Evolutionary conservation across 2,888 invertebrate species (phyloP).

Genomic region (Frankliniella intonsa): DNA sequence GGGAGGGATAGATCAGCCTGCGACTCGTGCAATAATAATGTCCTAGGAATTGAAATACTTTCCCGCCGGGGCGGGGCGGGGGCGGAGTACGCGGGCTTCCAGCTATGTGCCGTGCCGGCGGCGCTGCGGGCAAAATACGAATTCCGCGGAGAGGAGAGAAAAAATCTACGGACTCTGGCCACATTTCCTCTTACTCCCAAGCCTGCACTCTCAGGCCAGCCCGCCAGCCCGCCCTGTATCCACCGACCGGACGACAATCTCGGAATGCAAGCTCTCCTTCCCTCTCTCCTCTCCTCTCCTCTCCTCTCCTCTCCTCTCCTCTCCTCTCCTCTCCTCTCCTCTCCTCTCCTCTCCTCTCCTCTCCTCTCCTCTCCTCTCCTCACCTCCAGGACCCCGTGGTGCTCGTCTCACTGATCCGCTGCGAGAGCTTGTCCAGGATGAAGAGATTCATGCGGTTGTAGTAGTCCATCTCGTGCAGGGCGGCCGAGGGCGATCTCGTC

Average conservation of each 20-base stretch:
- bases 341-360: too few relatives aligned
- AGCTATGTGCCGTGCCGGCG: neutral
- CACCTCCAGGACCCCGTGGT: constrained; percentile 43
- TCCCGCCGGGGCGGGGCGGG: neutral
- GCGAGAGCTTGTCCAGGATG: constrained; percentile 43
- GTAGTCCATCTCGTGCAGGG: constrained; percentile 42
- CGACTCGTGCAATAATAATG: constrained; percentile 9
- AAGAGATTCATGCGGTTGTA: constrained; percentile 43
- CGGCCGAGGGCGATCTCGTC: constrained; percentile 37
- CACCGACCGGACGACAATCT: too few relatives aligned
- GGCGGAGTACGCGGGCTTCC: too few relatives aligned
- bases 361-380: too few relatives aligned
- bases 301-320: too few relatives aligned
- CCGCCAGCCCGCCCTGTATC: too few relatives aligned
- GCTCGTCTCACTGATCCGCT: constrained; percentile 41
- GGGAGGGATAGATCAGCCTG: neutral
- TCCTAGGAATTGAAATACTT: neutral
- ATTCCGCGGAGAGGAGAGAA: neutral
- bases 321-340: too few relatives aligned
- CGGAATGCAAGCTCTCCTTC: too few relatives aligned
- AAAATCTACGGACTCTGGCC: neutral
- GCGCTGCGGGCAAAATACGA: neutral
- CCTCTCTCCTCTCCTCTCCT: too few relatives aligned
- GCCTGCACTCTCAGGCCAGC: too few relatives aligned
- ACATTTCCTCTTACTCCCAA: too few relatives aligned